Conservation (phyloP, 2,888 invertebrate genomes). For the Synergus itoensis region DNA sequence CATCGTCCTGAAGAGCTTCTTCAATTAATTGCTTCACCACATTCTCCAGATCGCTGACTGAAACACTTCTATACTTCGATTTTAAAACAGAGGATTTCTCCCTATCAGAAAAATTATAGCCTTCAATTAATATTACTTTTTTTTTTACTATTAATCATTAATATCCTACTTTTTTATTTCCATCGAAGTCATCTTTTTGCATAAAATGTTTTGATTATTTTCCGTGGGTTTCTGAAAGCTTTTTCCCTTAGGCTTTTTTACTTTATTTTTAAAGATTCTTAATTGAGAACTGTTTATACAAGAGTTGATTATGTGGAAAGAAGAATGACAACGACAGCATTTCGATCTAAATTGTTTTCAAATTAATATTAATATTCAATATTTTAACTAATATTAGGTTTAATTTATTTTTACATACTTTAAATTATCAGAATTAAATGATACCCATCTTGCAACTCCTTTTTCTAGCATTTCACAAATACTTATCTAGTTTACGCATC, state of each 20-base stretch:
- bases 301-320: background rate
- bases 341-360: background rate
- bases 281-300: background rate
- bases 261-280: background rate
- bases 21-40: constrained; percentile 58
- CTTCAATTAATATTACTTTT: background rate
- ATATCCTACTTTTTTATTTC: background rate
- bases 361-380: background rate
- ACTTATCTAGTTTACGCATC: background rate
- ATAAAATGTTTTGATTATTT: background rate
- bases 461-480: background rate
- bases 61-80: constrained; percentile 55
- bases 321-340: background rate
- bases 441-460: background rate
- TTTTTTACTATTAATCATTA: background rate
- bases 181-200: background rate
- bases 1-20: constrained; percentile 51
- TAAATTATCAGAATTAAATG: background rate
- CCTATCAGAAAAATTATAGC: background rate
- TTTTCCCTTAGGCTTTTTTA: background rate
- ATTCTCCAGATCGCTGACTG: constrained; percentile 58
- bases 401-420: background rate
- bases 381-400: background rate
- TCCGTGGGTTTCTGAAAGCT: background rate
- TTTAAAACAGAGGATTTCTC: constrained; percentile 4